Percentiles rank a stretch among this genome's conserved stretches.
phyloP scores from a whole-genome alignment of 2,888 invertebrate genomes.

The Nemotelus pantherinus region DNA sequence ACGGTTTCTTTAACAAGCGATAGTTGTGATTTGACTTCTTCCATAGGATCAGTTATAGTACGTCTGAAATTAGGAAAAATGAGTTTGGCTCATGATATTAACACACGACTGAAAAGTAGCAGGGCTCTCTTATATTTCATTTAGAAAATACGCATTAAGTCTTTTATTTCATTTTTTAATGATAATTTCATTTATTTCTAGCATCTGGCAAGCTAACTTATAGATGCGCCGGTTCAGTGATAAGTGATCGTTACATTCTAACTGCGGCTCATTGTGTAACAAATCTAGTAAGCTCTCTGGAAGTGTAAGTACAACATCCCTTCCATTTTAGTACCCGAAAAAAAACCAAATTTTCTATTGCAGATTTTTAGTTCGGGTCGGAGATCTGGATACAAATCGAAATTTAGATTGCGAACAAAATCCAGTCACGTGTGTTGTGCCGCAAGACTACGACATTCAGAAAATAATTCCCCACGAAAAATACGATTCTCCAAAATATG shows the following conservation, averaged over 20 bases:
- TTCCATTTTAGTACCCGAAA: background rate
- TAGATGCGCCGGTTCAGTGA: conserved; percentile 67
- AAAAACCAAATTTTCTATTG: background rate
- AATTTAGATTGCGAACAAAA: conserved; percentile 64
- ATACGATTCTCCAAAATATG: conserved; percentile 65
- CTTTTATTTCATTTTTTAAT: too few species aligned
- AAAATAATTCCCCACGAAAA: conserved; percentile 67
- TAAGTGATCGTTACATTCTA: conserved; percentile 67
- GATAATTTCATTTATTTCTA: conserved; percentile 25
- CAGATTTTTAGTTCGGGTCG: conserved; percentile 71
- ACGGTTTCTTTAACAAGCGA: background rate
- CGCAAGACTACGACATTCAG: conserved; percentile 68
- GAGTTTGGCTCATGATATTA: too few species aligned
- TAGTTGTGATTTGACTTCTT: conserved; percentile 25
- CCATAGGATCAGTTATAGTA: background rate
- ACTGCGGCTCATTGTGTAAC: conserved; percentile 72
- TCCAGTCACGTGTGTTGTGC: conserved; percentile 63
- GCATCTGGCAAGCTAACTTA: conserved; percentile 58
- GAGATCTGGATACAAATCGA: conserved; percentile 69
- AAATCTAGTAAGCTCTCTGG: conserved; percentile 65
- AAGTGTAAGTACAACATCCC: conserved; percentile 60
- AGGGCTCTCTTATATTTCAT: too few species aligned
- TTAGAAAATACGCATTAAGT: too few species aligned
- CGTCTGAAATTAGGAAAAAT: too few species aligned
- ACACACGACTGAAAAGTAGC: too few species aligned